Percentiles rank a stretch among this genome's conserved stretches.
Conservation (phyloP, 2,113 vertebrate species). For the Rissa tridactyla region DNA sequence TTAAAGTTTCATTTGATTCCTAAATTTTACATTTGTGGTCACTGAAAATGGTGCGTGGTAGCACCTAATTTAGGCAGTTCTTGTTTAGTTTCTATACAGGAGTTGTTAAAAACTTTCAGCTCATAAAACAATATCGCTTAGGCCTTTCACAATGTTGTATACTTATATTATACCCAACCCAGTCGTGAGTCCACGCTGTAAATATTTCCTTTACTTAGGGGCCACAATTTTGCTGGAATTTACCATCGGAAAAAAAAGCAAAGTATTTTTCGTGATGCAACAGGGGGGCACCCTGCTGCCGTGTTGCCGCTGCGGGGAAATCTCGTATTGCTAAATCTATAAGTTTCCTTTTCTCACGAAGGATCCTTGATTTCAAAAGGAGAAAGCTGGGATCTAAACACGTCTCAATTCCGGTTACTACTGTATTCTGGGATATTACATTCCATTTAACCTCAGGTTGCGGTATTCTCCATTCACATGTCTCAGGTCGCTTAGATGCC, state of each 20-base stretch:
- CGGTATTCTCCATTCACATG: neutral
- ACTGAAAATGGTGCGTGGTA: neutral
- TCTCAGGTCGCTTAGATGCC: neutral
- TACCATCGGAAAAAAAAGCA: neutral
- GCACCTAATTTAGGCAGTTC: neutral
- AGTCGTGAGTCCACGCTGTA: neutral
- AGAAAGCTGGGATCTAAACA: neutral
- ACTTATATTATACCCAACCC: neutral
- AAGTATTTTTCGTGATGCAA: neutral
- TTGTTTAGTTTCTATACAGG: neutral
- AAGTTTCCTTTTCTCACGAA: neutral
- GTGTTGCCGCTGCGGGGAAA: neutral
- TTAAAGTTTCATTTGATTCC: neutral
- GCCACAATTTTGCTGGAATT: neutral
- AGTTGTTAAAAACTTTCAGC: neutral
- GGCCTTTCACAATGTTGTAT: neutral
- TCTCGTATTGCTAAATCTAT: neutral
- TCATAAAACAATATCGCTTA: neutral
- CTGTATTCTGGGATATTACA: neutral
- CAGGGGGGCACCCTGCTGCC: neutral
- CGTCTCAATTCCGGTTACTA: neutral
- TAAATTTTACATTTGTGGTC: neutral
- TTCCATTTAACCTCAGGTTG: neutral
- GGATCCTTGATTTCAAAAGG: neutral
- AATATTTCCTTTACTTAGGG: neutral